phyloP scores from a whole-genome alignment of 2,888 invertebrate species.

The Chydorus sphaericus region DNA sequence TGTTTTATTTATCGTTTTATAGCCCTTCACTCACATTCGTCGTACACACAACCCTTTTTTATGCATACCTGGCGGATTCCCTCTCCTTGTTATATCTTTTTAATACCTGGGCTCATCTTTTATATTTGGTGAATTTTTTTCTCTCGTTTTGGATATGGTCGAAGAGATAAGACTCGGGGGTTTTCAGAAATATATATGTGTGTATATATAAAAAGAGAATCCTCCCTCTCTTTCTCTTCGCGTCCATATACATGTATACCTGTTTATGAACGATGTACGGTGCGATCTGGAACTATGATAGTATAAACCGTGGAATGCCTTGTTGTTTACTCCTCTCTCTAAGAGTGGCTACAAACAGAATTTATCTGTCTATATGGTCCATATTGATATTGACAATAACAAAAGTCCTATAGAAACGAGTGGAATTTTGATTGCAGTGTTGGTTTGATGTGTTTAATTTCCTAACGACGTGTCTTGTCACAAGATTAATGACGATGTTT shows the following conservation, averaged over 20 bases:
- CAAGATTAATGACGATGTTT: slow-evolving; percentile 3
- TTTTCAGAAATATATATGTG: too few relatives aligned
- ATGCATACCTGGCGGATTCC: neutral
- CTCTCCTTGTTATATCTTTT: neutral
- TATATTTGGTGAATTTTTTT: slow-evolving; percentile 2
- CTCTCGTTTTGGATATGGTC: neutral
- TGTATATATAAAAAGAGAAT: too few relatives aligned
- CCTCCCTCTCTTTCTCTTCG: neutral
- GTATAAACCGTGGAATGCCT: too few relatives aligned
- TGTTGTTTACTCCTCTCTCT: too few relatives aligned
- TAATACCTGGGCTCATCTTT: neutral
- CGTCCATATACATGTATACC: neutral
- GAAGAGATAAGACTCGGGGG: slow-evolving; percentile 2
- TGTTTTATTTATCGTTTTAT: slow-evolving; percentile 5
- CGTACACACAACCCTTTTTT: neutral
- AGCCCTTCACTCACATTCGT: slow-evolving; percentile 7
- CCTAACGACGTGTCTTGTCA: neutral
- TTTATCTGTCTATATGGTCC: neutral
- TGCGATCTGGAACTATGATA: slow-evolving; percentile 1
- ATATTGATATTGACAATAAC: neutral
- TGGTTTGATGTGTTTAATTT: neutral
- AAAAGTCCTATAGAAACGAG: neutral
- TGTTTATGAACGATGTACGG: slow-evolving; percentile 7
- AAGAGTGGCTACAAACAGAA: too few relatives aligned
- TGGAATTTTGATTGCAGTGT: neutral